phyloP scores from a whole-genome alignment of 2,888 invertebrate species.

The Hydraecia micacea region DNA sequence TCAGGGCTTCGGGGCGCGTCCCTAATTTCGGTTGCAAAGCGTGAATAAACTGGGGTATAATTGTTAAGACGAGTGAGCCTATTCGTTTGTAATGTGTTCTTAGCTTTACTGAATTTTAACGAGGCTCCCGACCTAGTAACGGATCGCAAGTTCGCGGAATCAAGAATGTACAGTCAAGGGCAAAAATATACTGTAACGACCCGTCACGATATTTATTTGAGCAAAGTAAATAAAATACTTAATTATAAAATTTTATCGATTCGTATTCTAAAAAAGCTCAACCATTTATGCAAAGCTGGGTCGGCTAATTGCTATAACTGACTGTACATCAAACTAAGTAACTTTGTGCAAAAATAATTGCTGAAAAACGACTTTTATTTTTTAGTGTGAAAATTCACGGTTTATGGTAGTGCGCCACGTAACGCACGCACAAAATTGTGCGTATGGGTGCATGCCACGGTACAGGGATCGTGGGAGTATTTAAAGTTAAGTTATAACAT shows the following conservation, averaged over 20 bases:
- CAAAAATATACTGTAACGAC: background rate
- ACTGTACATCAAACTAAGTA: background rate
- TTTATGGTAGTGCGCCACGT: background rate
- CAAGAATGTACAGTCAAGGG: constrained; percentile 50
- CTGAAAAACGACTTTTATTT: background rate
- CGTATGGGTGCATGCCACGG: background rate
- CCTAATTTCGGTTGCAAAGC: constrained; percentile 76
- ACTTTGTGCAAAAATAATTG: background rate
- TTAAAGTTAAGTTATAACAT: background rate
- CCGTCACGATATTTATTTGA: background rate
- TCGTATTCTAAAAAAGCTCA: no score
- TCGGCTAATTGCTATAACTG: no score
- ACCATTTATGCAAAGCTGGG: no score
- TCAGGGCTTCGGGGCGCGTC: constrained; percentile 48
- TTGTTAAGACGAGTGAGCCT: constrained; percentile 75
- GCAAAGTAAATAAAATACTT: no score
- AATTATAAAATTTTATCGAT: no score
- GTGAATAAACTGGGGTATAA: constrained; percentile 75
- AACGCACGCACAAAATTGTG: background rate
- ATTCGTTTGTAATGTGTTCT: constrained; percentile 77
- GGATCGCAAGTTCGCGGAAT: constrained; percentile 57
- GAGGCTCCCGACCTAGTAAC: constrained; percentile 57
- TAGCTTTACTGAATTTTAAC: constrained; percentile 79
- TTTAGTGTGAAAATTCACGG: background rate
- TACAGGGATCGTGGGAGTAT: background rate